Evolutionary conservation across 2,888 invertebrate genomes (phyloP), one percentile per base, ranked within the genome.

Genomic region (Hydrotaea diabolus): DNA sequence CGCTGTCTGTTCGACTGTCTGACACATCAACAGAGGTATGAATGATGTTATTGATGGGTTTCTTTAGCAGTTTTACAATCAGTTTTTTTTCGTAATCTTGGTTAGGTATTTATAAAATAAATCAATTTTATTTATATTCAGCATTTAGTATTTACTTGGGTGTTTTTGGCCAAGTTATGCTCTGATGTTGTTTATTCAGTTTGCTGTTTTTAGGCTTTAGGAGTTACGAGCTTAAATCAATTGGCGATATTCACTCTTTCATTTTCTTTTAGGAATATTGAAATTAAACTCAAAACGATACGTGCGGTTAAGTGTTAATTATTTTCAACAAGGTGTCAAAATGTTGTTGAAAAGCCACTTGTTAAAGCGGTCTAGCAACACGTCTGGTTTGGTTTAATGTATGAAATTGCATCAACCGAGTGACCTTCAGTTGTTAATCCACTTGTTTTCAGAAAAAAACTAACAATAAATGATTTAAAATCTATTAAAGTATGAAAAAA

Each of bases 231-330:
- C 8, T 3, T 36, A 36, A 5, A 5, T 36, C 36, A 8, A 36
- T 36, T 36, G 3, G 3, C 39, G 11, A 9, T 1, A 39, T 11
- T 3, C 39, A 39, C 39, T 31, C 31, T 31, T 31, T 31, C 31
- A 31, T 2, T 7, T 31, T 31, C 31, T 31, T 31, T 7, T 4
- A 7, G 31, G 31, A 31, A 7, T 31, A 31, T 31, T 31, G 31
- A 7, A 31, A 31, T 2, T 31, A 4, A 7, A 7, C 31, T 31
- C 7, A 31, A n/a, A n/a, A n/a, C n/a, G n/a, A n/a, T n/a, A n/a
- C n/a, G n/a, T n/a, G n/a, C n/a, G n/a, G n/a, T n/a, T n/a, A 62
- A 62, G 62, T 62, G 62, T 62, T 62, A 62, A 62, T 62, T 31
- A 15, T 23, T 31, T 23, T 62, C 5, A 31, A 31, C n/a, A 62